Evolutionary conservation across 1,140 invertebrate genomes (phyloP), one percentile per base, ranked within the genome.

Genomic region (Papilio aristodemus): DNA sequence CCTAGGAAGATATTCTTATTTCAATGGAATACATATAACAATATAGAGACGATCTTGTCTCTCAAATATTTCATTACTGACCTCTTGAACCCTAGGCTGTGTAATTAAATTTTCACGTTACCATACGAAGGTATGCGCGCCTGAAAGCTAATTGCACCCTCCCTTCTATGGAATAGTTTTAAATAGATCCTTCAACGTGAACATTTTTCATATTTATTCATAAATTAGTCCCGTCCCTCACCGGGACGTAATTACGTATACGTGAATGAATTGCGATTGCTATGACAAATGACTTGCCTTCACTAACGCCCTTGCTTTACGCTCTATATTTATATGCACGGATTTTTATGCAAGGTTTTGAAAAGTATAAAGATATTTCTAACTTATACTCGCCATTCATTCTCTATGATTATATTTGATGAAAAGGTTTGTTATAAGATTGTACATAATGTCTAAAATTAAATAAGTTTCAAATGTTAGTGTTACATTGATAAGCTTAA

Each of bases 201-300:
- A 71, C 73, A 63, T 68, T 73, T 75, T 71, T 75, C 66, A 70
- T 67, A 66, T 73, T 70, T 75, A 78, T 71, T 71, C 71, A 70
- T 70, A 74, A 75, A 77, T 77, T 72, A 72, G 59, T 67, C 57
- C 22, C 60, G 64, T 69, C 37, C 46, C 43, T 36, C 9, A 19
- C 10, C 38, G 38, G 8, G 32, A 38, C 37, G 43, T 72, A 75
- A 75, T 75, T 72, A 70, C 67, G 66, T 69, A 62, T 67, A 67
- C 60, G 71, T 75, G 70, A 73, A 70, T 73, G 67, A 41, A 72
- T 71, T 71, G 75, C 71, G 63, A 75, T 74, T 74, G 71, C 71
- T 67, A 57, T 75, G 71, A 78, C 76, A 78, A 78, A 78, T 72
- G 69, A 72, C 69, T 72, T 72, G 74, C 62, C 67, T 71, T 69